Conservation (phyloP, 2,797 vertebrate species). For the Ciconia nigra region DNA sequence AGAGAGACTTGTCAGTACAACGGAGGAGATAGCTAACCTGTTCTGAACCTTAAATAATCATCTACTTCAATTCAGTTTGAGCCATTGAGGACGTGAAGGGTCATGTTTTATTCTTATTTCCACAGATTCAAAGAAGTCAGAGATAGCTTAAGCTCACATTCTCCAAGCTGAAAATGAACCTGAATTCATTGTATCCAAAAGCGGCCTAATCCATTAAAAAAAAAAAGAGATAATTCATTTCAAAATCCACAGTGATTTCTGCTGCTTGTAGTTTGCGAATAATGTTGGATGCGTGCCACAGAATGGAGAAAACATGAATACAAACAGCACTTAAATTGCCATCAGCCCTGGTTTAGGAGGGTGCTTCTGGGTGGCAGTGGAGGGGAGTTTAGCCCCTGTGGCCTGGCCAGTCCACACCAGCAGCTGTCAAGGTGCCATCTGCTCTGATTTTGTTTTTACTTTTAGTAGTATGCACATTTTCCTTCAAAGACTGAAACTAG, state of each 20-base stretch:
- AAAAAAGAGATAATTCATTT: not conserved
- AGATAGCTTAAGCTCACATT: not conserved
- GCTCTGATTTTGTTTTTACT: not conserved
- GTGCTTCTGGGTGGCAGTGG: not conserved
- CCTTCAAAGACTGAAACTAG: not conserved
- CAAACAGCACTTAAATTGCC: not conserved
- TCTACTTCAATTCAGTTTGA: not conserved
- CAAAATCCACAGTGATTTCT: not conserved
- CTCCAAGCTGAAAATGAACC: not conserved
- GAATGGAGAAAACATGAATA: not conserved
- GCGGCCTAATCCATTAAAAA: not conserved
- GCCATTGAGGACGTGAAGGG: not conserved
- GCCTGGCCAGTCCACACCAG: not conserved
- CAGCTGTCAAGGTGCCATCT: not conserved
- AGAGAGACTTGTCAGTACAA: not conserved
- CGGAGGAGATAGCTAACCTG: not conserved
- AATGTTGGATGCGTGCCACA: not conserved
- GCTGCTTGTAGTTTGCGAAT: not conserved
- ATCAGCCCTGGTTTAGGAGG: not conserved
- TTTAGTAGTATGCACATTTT: not conserved
- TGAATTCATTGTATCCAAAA: not conserved
- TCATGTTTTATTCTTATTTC: conserved; percentile 3
- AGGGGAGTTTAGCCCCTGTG: not conserved
- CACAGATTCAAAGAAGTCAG: not conserved
- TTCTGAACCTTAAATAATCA: conserved; percentile 12